Base-by-base conservation (phyloP, 2,888 invertebrate genomes). In the Calephelis perditalis region DNA sequence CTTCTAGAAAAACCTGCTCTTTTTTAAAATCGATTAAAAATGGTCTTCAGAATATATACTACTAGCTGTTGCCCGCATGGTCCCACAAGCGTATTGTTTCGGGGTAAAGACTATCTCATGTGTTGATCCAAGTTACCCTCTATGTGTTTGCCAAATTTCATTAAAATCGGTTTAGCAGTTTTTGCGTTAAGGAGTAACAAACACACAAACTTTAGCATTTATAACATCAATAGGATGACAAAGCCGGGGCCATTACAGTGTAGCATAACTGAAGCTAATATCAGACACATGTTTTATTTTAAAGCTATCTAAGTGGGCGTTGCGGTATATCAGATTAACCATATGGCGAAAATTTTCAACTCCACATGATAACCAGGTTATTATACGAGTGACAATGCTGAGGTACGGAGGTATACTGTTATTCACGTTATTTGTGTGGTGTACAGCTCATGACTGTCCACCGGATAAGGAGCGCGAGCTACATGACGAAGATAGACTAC, bases 401-500 rank as follows among this genome's bases (percentile, higher is more conserved):
- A 62, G 62, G 68, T 66, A 63, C 67, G 71, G 71, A 65, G 67
- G 67, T 44, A 40, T 52, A 12, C 26, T 60, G 5, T 26, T 57
- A 15, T 35, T 60, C 7, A 45, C 10, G 35, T 40, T 60, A 7
- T 37, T 12, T 12, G 35, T 36, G 8, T 54, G 11, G 35, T 56
- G 60, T n/a, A 46, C 11, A 36, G 55, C 12, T n/a, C 11, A n/a
- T 3, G 76, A 77, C 7, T 82, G 82, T 60, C 78, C 82, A 7
- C 59, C 72, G 1, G 78, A 77, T 2, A 73, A 78, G 7, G 64
- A 73, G 26, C 68, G 73, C 63, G 67, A 63, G 26, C 69, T 74
- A 6, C 82, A 86, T 57, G 71, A 78, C 47, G 91, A 91, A 72
- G 79, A 74, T 10, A 77, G 77, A 60, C 80, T 94, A 8, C 91